A percentile compares a stretch with the other conserved stretches of the same genome.
Evolutionary conservation across 2,113 vertebrate species (phyloP).

Genomic region (Prinia subflava): DNA sequence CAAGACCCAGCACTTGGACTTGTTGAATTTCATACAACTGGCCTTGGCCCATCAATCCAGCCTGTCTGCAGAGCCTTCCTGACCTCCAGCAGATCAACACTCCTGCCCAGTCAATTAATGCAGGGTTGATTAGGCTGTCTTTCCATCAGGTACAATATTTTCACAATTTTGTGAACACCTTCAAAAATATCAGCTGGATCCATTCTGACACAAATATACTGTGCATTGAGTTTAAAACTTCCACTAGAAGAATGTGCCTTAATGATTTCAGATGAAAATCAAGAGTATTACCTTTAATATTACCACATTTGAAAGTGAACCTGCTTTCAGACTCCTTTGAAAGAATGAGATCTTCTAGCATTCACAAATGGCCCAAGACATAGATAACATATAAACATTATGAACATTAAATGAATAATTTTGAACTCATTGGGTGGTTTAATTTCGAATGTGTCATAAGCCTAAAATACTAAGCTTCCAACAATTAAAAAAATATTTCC

Average conservation of each 20-base stretch:
- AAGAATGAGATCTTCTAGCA: neutral
- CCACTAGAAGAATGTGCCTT: neutral
- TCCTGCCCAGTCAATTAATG: neutral
- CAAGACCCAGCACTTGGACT: neutral
- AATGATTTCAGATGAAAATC: neutral
- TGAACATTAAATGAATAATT: neutral
- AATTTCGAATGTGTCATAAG: neutral
- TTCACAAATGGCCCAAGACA: neutral
- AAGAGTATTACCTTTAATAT: neutral
- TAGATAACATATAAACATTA: neutral
- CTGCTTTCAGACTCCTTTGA: neutral
- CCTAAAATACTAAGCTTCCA: neutral
- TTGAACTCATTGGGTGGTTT: neutral
- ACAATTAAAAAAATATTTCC: neutral
- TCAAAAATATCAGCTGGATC: neutral
- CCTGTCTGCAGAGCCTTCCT: neutral
- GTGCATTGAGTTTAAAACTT: neutral
- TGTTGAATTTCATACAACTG: neutral
- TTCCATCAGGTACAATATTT: neutral
- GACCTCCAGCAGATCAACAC: neutral
- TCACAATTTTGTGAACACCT: neutral
- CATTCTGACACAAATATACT: neutral
- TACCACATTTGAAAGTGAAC: neutral
- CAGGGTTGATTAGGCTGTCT: neutral
- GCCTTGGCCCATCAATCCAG: accelerated